These are phyloP conservation scores for Antigone vipio DNA, from an alignment of 2,113 vertebrate species.

Conservation along the genomic window DNA sequence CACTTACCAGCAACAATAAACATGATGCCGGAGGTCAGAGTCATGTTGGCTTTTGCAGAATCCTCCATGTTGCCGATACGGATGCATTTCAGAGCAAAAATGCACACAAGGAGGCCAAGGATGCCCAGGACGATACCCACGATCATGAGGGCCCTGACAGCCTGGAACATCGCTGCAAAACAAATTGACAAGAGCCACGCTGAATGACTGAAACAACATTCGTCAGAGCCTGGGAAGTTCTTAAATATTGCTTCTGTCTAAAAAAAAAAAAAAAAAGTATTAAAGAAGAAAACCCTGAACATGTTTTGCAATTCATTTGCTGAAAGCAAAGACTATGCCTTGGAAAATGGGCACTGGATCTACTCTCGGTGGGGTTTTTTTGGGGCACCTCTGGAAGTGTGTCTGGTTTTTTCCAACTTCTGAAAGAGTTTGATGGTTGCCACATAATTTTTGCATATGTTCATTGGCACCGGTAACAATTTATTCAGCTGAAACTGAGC, in stretches of 20 bases:
- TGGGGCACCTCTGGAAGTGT: not conserved
- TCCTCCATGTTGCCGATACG: slow-evolving; percentile 89
- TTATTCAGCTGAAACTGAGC: not conserved
- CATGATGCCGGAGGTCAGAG: slow-evolving; percentile 85
- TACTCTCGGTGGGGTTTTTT: not conserved
- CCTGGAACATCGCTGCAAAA: slow-evolving; percentile 85
- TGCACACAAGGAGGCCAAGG: slow-evolving; percentile 79
- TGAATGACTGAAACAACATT: not conserved
- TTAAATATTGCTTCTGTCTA: not conserved
- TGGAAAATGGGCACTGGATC: not conserved
- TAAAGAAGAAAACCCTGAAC: not conserved
- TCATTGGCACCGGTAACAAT: accelerated
- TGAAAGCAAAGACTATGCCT: not conserved
- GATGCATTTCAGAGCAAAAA: slow-evolving; percentile 89
- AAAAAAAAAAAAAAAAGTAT: not conserved
- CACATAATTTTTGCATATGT: not conserved
- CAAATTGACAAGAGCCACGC: not conserved
- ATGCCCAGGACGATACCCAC: slow-evolving; percentile 84
- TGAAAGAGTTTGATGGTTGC: not conserved
- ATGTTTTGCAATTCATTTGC: not conserved
- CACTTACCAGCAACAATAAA: slow-evolving; percentile 82
- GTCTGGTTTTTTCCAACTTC: not conserved
- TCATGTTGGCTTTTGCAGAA: slow-evolving; percentile 88
- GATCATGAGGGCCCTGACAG: slow-evolving; percentile 87
- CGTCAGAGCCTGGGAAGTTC: not conserved